Conservation (phyloP, 1,140 invertebrate genomes). For the Theocolax elegans region DNA sequence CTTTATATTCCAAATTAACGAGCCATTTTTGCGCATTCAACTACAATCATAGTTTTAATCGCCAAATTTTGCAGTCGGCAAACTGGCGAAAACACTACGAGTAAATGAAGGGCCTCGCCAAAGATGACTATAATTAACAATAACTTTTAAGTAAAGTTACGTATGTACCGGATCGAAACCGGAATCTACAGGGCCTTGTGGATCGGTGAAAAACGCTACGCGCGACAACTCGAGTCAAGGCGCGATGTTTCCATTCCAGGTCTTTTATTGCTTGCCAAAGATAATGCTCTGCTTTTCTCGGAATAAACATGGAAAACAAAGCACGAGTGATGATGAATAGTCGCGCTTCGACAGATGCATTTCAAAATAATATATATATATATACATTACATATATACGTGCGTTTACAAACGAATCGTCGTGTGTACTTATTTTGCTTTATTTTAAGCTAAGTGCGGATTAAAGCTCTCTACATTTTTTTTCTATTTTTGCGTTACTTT, state of each 20-base stretch:
- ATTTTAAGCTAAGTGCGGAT: constrained; percentile 16
- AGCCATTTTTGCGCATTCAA: too few species aligned
- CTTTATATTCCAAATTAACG: too few species aligned
- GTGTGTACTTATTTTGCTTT: constrained; percentile 32
- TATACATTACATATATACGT: too few species aligned
- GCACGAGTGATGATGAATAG: too few species aligned
- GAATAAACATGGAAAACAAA: too few species aligned
- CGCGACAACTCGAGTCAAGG: constrained; percentile 30
- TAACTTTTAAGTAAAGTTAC: constrained; percentile 10
- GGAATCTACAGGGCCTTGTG: constrained; percentile 50
- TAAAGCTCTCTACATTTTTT: not conserved
- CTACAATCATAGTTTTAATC: too few species aligned
- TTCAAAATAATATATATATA: constrained; percentile 20
- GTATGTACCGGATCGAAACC: constrained; percentile 1
- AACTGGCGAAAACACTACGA: constrained; percentile 15
- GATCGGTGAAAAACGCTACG: constrained; percentile 54
- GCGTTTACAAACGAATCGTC: constrained; percentile 14
- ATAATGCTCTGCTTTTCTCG: not conserved
- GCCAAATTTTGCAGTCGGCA: constrained; percentile 23
- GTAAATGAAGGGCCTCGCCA: not conserved
- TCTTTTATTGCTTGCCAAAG: not conserved
- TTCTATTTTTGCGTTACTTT: not conserved
- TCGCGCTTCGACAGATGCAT: constrained; percentile 10
- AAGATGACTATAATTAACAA: constrained; percentile 36
- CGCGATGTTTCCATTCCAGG: not conserved